Evolutionary conservation across 1,140 invertebrate species (phyloP).

Genomic region (Drosophila mauritiana): DNA sequence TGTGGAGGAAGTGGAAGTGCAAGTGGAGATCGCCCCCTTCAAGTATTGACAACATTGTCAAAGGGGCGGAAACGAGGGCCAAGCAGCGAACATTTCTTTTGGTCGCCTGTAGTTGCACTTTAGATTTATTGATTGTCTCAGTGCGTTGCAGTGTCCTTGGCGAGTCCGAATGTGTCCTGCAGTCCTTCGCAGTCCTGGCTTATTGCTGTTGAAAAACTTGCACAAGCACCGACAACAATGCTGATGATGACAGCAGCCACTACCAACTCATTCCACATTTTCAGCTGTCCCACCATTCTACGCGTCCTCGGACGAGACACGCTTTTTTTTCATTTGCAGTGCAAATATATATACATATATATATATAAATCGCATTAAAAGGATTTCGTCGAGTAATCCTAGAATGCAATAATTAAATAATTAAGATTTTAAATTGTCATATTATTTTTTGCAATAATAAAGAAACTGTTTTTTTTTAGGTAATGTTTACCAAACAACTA

Average conservation of each 20-base stretch:
- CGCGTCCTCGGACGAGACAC: constrained; percentile 47
- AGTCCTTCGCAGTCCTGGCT: constrained; percentile 49
- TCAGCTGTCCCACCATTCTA: constrained; percentile 4
- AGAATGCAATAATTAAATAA: background rate
- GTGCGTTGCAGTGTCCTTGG: constrained; percentile 49
- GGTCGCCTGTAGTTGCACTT: constrained; percentile 65
- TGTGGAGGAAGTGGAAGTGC: too few relatives aligned
- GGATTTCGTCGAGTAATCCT: background rate
- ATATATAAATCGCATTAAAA: background rate
- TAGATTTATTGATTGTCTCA: constrained; percentile 80
- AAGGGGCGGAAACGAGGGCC: constrained; percentile 30
- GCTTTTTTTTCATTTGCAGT: constrained; percentile 27
- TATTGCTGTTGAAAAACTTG: constrained; percentile 65
- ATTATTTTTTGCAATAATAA: background rate
- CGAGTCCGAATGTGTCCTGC: constrained; percentile 46
- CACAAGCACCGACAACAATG: constrained; percentile 55
- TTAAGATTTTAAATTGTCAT: background rate
- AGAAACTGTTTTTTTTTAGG: background rate
- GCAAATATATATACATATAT: background rate
- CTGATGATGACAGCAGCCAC: constrained; percentile 67
- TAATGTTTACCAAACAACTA: too few relatives aligned
- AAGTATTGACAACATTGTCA: constrained; percentile 65
- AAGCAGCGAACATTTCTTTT: constrained; percentile 32
- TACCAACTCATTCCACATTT: constrained; percentile 14
- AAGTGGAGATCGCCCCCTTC: constrained; percentile 1